Conservation (phyloP, 1,140 invertebrate genomes). For the Lethrus apterus region DNA sequence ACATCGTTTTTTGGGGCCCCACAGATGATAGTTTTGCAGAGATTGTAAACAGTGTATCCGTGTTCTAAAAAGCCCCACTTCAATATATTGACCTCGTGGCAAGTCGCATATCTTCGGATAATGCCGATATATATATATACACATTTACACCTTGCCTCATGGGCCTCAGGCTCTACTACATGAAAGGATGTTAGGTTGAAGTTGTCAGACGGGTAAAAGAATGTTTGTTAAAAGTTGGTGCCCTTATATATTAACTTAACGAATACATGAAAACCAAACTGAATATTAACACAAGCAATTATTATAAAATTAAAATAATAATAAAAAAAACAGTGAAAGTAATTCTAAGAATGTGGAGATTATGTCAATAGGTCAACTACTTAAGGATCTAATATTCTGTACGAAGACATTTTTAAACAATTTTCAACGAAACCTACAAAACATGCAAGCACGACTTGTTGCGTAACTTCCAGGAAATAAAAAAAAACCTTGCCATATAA, state of each 20-base stretch:
- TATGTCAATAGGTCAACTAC: constrained; percentile 23
- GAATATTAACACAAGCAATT: neutral
- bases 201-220: constrained; percentile 5
- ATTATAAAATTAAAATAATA: constrained; percentile 1
- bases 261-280: neutral
- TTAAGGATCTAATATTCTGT: too few species aligned
- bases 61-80: constrained; percentile 23
- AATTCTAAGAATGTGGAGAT: constrained; percentile 13
- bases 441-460: too few species aligned
- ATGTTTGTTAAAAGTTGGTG: constrained; percentile 8
- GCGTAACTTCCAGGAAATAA: too few species aligned
- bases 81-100: constrained; percentile 24
- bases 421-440: too few species aligned
- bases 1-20: neutral
- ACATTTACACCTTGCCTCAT: constrained; percentile 16
- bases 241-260: neutral
- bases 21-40: constrained; percentile 22
- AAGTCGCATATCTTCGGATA: constrained; percentile 20
- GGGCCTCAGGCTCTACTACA: constrained; percentile 1
- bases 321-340: constrained; percentile 23
- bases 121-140: constrained; percentile 10
- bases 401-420: too few species aligned
- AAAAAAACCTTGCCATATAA: too few species aligned
- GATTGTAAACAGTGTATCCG: constrained; percentile 27
- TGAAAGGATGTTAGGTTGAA: constrained; percentile 1